Evolutionary conservation across 2,888 invertebrate species (phyloP).

Genomic region (Spialia ferax): DNA sequence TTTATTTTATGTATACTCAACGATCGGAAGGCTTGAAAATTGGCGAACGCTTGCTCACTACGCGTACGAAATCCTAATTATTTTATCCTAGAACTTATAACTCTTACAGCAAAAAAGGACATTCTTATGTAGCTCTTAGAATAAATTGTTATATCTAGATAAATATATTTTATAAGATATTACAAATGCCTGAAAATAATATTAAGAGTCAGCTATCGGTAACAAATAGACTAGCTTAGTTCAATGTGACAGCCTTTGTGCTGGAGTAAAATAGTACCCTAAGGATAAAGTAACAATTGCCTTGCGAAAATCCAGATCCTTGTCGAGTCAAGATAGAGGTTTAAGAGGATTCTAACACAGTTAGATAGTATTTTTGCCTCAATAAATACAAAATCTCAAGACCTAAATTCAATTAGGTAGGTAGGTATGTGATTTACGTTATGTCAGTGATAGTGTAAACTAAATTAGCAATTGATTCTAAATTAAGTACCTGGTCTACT

Average conservation of each 20-base stretch:
- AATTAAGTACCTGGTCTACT: no score
- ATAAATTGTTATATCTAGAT: no score
- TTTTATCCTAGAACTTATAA: slow-evolving; percentile 21
- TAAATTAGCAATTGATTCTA: background rate
- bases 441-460: no score
- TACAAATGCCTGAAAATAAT: background rate
- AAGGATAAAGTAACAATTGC: slow-evolving; percentile 40
- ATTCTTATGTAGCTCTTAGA: background rate
- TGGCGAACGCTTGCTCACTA: slow-evolving; percentile 47
- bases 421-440: background rate
- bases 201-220: slow-evolving; percentile 25
- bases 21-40: slow-evolving; percentile 53
- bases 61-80: slow-evolving; percentile 41
- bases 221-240: slow-evolving; percentile 31
- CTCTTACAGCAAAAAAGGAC: background rate
- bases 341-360: slow-evolving; percentile 33
- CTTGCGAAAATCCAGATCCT: slow-evolving; percentile 37
- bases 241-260: slow-evolving; percentile 31
- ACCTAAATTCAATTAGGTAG: slow-evolving; percentile 4
- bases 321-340: slow-evolving; percentile 40
- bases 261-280: slow-evolving; percentile 36
- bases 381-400: slow-evolving; percentile 16
- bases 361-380: slow-evolving; percentile 29
- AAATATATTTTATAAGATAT: no score
- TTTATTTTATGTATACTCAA: slow-evolving; percentile 70